phyloP scores from a whole-genome alignment of 2,797 vertebrate species.

The Neolamprologus multifasciatus region DNA sequence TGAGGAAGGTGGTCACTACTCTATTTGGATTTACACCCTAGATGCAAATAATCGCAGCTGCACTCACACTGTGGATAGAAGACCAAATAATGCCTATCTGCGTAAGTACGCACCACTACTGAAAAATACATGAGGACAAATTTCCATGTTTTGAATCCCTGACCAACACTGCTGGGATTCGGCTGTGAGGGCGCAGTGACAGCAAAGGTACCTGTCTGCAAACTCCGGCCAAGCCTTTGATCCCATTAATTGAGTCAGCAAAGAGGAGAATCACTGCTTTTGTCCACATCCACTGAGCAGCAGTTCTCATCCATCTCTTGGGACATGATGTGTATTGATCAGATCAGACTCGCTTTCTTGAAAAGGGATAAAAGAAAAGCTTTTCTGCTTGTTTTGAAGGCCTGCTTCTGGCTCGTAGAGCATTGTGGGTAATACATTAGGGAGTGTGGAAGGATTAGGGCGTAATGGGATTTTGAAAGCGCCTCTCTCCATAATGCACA shows the following conservation, averaged over 20 bases:
- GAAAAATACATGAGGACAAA: background rate
- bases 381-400: constrained; percentile 79
- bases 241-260: constrained; percentile 62
- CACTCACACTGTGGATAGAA: constrained; percentile 39
- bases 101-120: constrained; percentile 56
- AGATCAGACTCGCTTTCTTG: constrained; percentile 65
- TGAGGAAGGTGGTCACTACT: constrained; percentile 74
- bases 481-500: constrained; percentile 78
- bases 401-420: constrained; percentile 48
- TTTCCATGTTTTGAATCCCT: background rate
- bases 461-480: constrained; percentile 85
- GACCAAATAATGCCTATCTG: constrained; percentile 57
- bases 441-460: constrained; percentile 77
- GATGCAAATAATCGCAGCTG: constrained; percentile 43
- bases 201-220: background rate
- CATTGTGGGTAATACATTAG: constrained; percentile 82
- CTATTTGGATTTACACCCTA: constrained; percentile 57
- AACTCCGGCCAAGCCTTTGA: constrained; percentile 22
- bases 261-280: constrained; percentile 39
- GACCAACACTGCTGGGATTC: background rate
- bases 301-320: constrained; percentile 55
- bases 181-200: background rate
- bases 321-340: constrained; percentile 72
- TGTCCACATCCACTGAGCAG: constrained; percentile 42
- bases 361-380: constrained; percentile 79